Conservation (phyloP, 2,113 vertebrate species). For the Cygnus buccinator region DNA sequence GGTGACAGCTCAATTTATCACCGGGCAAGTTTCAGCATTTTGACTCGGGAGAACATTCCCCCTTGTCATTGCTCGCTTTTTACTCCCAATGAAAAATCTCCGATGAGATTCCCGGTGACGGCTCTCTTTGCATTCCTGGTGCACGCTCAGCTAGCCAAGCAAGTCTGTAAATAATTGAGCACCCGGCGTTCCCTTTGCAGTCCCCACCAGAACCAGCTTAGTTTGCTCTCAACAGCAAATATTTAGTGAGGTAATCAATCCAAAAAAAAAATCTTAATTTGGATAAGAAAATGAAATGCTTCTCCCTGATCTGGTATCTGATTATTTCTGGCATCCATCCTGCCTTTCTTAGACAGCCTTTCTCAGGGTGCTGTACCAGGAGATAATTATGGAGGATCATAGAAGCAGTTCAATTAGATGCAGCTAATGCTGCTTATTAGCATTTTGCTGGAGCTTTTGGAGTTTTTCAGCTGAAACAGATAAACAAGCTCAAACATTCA, state of each 20-base stretch:
- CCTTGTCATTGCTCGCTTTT: not conserved
- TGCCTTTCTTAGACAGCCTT: not conserved
- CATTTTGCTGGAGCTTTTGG: conserved; percentile 43
- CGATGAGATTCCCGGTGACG: not conserved
- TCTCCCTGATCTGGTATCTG: not conserved
- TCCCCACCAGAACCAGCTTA: not conserved
- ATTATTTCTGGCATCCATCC: conserved; percentile 29
- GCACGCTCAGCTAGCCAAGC: conserved; percentile 7
- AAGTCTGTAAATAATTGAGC: conserved; percentile 56
- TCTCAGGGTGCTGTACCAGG: not conserved
- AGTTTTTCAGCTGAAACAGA: conserved; percentile 42
- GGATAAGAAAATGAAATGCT: conserved; percentile 40
- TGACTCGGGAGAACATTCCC: not conserved
- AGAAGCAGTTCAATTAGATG: conserved; percentile 57
- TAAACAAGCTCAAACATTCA: conserved; percentile 27
- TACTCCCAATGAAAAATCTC: conserved; percentile 34
- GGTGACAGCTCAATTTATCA: conserved; percentile 51
- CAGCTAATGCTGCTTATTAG: conserved; percentile 62
- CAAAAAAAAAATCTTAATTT: not conserved
- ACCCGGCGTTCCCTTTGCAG: not conserved
- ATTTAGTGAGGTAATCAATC: conserved; percentile 37
- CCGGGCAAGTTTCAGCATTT: not conserved
- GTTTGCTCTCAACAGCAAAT: conserved; percentile 21
- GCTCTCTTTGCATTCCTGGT: conserved; percentile 37
- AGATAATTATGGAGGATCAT: conserved; percentile 40